Evolutionary conservation across 2,797 vertebrate genomes (phyloP).

Genomic region (Lepus townsendii): DNA sequence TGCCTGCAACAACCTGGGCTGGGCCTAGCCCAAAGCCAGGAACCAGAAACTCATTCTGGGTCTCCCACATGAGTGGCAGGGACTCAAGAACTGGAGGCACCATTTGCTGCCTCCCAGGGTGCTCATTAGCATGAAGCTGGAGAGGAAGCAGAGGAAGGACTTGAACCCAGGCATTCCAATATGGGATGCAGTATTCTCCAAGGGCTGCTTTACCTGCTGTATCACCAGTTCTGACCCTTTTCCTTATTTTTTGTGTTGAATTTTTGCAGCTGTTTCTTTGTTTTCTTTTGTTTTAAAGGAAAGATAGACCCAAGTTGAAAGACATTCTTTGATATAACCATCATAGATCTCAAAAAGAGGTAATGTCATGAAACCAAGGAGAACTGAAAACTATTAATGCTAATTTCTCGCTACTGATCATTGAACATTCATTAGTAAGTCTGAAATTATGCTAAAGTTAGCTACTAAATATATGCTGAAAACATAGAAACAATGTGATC

Average conservation of each 20-base stretch:
- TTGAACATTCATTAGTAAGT: slow-evolving; percentile 31
- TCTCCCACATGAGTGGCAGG: no score
- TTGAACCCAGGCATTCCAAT: background rate
- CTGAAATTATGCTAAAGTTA: slow-evolving; percentile 37
- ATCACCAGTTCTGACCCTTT: no score
- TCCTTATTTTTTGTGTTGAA: background rate
- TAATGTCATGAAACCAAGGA: slow-evolving; percentile 42
- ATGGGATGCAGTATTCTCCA: no score
- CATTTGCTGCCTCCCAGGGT: no score
- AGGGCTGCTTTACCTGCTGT: no score
- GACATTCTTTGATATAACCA: background rate
- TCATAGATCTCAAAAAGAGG: slow-evolving; percentile 7
- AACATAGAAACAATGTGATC: background rate
- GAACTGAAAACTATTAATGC: background rate
- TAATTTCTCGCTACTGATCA: background rate
- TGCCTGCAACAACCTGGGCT: no score
- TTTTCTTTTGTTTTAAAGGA: background rate
- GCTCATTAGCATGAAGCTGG: no score
- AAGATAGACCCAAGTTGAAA: background rate
- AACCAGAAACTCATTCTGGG: no score
- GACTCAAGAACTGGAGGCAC: no score
- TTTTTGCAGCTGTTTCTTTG: slow-evolving; percentile 31
- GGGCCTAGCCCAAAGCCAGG: no score
- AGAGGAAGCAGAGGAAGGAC: no score
- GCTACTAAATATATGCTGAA: background rate